Evolutionary conservation across 2,888 invertebrate species (phyloP), one percentile per base, ranked within the genome.

Genomic region (Synanthedon formicaeformis): DNA sequence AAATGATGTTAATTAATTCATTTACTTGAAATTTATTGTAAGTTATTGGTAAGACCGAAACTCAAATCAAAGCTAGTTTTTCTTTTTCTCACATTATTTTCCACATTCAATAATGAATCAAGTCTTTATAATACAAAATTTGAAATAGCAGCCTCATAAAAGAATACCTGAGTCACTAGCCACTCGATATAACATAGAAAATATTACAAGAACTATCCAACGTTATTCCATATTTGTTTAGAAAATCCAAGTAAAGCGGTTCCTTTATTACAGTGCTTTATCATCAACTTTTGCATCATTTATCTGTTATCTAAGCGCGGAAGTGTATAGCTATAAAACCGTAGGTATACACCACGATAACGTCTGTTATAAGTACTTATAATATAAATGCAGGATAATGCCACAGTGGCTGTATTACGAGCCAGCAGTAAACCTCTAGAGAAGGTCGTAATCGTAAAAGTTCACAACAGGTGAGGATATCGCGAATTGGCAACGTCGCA

Each of bases 391-490:
- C 52, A 54, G 49, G 49, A 49, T 49, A 49, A 49, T 49, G 49
- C 49, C 49, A 23, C 49, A 49, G 49, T 49, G 49, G 13, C 45
- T 49, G 54, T 57, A 57, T 58, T 54, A 56, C 52, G 57, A 55
- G 48, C 41, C 18, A 54, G 48, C 41, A 18, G 57, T 62, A 60
- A 62, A 60, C 56, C 56, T 52, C 45, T 55, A 34, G 51, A 52
- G 49, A 49, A 50, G 52, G 54, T 53, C 59, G 56, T 61, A 61
- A 61, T 54, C 64, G 59, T 68, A 70, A 72, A 72, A 69, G 57
- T 69, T 65, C 64, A 67, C 69, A 71, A 71, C 73, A 73, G 71
- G 74, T 71, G 67, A 56, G 62, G 60, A 50, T 50, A 40, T 50
- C 40, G 51, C 40, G 11, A 41, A 51, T 12, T 18, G 51, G 41